Evolutionary conservation across 2,797 vertebrate genomes (phyloP).

Genomic region (Myotis findleyi): DNA sequence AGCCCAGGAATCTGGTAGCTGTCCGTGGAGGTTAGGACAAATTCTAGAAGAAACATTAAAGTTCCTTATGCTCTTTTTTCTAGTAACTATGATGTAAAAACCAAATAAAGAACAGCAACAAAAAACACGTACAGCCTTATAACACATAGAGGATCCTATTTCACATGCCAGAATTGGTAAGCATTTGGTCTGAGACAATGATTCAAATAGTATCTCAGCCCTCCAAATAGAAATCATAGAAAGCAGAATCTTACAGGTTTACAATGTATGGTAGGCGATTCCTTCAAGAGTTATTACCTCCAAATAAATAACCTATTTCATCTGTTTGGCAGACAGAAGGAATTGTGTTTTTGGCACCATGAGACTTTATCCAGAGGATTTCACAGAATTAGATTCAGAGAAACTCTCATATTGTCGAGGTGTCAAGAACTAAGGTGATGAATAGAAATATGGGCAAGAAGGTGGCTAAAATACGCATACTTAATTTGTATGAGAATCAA

Average conservation of each 20-base stretch:
- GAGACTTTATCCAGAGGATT: neutral
- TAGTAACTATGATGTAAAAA: neutral
- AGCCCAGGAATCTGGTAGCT: neutral
- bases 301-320: neutral
- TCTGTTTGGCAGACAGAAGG: conserved; percentile 26
- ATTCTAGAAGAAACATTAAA: neutral
- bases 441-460: neutral
- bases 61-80: neutral
- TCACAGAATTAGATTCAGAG: conserved; percentile 36
- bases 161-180: neutral
- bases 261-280: fast-evolving
- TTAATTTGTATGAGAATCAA: conserved; percentile 1
- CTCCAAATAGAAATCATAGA: neutral
- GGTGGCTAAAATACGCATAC: neutral
- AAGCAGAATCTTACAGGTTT: neutral
- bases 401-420: conserved; percentile 22
- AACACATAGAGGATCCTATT: neutral
- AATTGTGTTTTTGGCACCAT: neutral
- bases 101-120: neutral
- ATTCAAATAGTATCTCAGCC: neutral
- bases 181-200: neutral
- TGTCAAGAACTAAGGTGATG: neutral
- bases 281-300: neutral
- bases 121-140: neutral
- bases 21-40: neutral